phyloP scores from a whole-genome alignment of 2,888 invertebrate species.

The Erannis defoliaria region DNA sequence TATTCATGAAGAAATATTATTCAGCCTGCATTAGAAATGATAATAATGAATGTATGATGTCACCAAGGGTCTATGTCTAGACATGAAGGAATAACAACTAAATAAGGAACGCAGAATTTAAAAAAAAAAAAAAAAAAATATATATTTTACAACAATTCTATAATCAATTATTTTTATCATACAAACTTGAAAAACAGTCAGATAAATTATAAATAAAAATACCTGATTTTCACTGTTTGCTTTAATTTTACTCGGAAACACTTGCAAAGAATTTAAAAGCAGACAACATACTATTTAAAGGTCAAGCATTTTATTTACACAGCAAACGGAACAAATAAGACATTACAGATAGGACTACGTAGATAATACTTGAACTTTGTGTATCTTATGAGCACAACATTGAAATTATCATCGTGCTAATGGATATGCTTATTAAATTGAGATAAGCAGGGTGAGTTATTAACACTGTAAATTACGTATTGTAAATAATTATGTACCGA shows the following conservation, averaged over 20 bases:
- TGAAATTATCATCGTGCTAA: constrained; percentile 20
- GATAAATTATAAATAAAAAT: background rate
- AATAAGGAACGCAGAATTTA: too few relatives aligned
- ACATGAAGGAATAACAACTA: too few relatives aligned
- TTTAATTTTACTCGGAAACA: constrained; percentile 1
- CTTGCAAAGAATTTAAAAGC: constrained; percentile 12
- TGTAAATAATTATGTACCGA: too few relatives aligned
- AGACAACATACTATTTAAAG: constrained; percentile 21
- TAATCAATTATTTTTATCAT: too few relatives aligned
- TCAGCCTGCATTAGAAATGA: too few relatives aligned
- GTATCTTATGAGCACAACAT: constrained; percentile 26
- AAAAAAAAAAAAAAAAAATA: too few relatives aligned
- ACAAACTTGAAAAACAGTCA: background rate
- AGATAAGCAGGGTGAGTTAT: constrained; percentile 10
- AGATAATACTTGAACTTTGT: constrained; percentile 45
- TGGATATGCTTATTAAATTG: constrained; percentile 10
- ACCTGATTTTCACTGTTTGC: background rate
- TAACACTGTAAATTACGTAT: background rate
- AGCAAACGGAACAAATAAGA: constrained; percentile 34
- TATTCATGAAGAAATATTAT: too few relatives aligned
- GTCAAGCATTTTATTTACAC: constrained; percentile 22
- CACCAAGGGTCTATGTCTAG: too few relatives aligned
- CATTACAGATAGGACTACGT: constrained; percentile 32
- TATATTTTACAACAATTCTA: too few relatives aligned
- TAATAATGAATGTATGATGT: too few relatives aligned